Conservation (phyloP, 35 echinoderm and acorn worm species). For the Lytechinus variegatus region DNA sequence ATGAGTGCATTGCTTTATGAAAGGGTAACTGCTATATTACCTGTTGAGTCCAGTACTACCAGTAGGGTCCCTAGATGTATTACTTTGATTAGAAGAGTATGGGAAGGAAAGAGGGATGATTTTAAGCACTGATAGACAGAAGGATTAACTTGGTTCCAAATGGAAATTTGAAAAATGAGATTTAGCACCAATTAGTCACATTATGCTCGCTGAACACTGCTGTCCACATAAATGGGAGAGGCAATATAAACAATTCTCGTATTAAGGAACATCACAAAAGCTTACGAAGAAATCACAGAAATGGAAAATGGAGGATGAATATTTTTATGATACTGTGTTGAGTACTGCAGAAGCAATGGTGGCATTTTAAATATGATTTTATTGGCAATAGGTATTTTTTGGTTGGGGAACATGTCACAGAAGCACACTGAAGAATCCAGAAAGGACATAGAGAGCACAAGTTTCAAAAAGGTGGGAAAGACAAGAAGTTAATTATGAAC, state of each 20-base stretch:
- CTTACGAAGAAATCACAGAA: background rate
- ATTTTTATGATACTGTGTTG: background rate
- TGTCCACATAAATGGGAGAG: background rate
- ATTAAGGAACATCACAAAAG: background rate
- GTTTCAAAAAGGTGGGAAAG: too few relatives aligned
- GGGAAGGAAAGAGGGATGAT: background rate
- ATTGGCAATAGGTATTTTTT: too few relatives aligned
- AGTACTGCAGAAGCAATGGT: background rate
- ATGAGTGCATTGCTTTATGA: background rate
- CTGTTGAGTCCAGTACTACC: constrained; percentile 25
- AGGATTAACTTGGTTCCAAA: background rate
- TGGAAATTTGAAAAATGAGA: background rate
- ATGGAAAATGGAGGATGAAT: background rate
- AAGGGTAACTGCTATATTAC: background rate
- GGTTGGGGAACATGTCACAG: too few relatives aligned
- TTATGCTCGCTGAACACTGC: too few relatives aligned
- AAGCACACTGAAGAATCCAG: too few relatives aligned
- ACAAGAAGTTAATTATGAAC: too few relatives aligned
- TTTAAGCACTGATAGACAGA: background rate
- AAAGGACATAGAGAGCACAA: too few relatives aligned
- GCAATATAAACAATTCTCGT: background rate
- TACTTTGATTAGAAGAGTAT: constrained; percentile 29
- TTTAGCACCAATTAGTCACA: background rate
- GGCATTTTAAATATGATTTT: background rate
- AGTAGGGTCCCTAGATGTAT: background rate